These are phyloP conservation scores for Pelecanoides urinatrix DNA, from an alignment of 2,113 vertebrate species.

Conservation along the genomic window DNA sequence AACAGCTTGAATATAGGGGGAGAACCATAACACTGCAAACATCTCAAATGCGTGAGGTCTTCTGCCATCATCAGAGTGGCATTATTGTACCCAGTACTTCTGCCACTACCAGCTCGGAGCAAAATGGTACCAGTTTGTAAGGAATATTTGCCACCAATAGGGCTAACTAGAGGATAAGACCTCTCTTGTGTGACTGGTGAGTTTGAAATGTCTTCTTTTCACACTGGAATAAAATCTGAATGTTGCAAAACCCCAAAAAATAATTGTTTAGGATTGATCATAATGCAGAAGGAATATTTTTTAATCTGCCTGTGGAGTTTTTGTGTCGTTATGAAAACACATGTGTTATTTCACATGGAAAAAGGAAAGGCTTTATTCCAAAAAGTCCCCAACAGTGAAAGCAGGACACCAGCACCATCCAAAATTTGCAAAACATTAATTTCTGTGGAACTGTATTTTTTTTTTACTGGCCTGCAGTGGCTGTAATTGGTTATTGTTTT, in stretches of 20 bases:
- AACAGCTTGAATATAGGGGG: background rate
- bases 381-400: background rate
- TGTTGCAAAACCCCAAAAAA: background rate
- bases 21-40: background rate
- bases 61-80: background rate
- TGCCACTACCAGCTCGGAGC: background rate
- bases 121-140: background rate
- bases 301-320: background rate
- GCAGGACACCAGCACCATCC: background rate
- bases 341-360: background rate
- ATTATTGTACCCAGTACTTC: background rate
- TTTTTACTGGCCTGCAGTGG: background rate
- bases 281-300: background rate
- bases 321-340: background rate
- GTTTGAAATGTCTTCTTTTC: background rate
- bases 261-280: background rate
- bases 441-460: background rate
- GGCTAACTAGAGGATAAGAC: background rate
- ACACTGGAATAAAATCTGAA: background rate
- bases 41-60: background rate
- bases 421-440: background rate
- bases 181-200: background rate
- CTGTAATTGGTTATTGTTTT: background rate
- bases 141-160: background rate
- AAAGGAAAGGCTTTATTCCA: background rate